These are phyloP conservation scores for Hydroisotoma schaefferi DNA, from an alignment of 2,888 invertebrate species.

Conservation along the genomic window DNA sequence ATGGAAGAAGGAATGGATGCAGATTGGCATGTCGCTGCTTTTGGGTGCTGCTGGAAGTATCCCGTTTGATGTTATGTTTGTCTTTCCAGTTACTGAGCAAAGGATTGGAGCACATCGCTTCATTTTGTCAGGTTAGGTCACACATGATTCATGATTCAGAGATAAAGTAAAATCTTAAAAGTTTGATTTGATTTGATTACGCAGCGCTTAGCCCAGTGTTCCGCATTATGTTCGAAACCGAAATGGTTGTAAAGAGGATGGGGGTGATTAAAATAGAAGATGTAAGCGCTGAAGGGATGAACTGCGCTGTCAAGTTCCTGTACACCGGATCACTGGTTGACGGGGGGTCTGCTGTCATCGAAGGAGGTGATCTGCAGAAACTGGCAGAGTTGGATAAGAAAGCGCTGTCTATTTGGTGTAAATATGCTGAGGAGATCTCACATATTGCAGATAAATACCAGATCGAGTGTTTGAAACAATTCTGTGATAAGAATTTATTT, in stretches of 20 bases:
- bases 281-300: neutral
- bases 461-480: neutral
- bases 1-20: too few species aligned
- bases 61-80: too few species aligned
- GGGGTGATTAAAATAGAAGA: neutral
- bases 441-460: neutral
- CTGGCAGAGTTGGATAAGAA: too few species aligned
- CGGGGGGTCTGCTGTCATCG: neutral
- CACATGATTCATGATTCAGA: too few species aligned
- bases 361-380: neutral
- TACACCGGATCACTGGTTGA: neutral
- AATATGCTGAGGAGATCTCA: slow-evolving; percentile 3
- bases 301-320: neutral
- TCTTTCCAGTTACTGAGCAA: too few species aligned
- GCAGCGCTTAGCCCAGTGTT: slow-evolving; percentile 4
- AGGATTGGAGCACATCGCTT: too few species aligned
- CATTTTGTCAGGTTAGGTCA: too few species aligned
- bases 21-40: too few species aligned
- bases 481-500: neutral
- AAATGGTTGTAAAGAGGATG: neutral
- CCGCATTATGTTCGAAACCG: slow-evolving; percentile 1
- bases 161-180: too few species aligned
- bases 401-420: too few species aligned
- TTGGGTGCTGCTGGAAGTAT: too few species aligned
- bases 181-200: too few species aligned